Evolutionary conservation across 2,888 invertebrate genomes (phyloP), one percentile per base, ranked within the genome.

Genomic region (Eristalis arbustorum): DNA sequence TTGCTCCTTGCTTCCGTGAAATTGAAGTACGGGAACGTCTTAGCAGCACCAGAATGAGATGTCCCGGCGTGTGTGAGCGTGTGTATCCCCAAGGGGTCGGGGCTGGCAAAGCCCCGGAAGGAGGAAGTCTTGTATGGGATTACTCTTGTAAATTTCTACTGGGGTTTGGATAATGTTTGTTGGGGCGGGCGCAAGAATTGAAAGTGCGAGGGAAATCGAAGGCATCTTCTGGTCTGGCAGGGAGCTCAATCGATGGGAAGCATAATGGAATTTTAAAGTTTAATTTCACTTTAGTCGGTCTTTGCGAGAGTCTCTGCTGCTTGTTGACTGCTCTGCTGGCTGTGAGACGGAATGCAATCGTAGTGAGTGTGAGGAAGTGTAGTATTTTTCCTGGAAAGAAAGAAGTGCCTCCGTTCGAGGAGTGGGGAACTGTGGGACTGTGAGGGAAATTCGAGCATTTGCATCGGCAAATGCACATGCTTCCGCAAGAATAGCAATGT

Each of bases 201-300:
- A 18, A 28, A 62, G 49, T 25, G 56, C 18, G 23, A 37, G 13
- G 34, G 61, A 79, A 66, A 79, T 79, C 78, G 79, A 79, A 67
- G 67, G 61, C 56, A 79, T 62, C 66, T 67, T 49, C 59, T 63
- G 78, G 37, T 73, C 63, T 40, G 56, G 64, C 59, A 25, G 40
- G 23, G 61, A 25, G 49, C 61, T 79, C 72, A 79, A 73, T 79
- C 72, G 66, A 67, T 67, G 49, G 8, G 66, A 61, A 62, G 37
- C 67, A 61, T 79, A 73, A 73, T 72, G 37, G 37, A 73, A 79
- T 79, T 79, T 79, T 66, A 79, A 79, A 79, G 61, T 79, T 79
- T 73, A 79, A 72, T 78, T 78, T 18, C 78, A 72, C 71, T 78
- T 78, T 59, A 72, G 64, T 56, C 71, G 62, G 62, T 76, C 49